Evolutionary conservation across 2,888 invertebrate genomes (phyloP).

Genomic region (Dyspetes luteomarginatus): DNA sequence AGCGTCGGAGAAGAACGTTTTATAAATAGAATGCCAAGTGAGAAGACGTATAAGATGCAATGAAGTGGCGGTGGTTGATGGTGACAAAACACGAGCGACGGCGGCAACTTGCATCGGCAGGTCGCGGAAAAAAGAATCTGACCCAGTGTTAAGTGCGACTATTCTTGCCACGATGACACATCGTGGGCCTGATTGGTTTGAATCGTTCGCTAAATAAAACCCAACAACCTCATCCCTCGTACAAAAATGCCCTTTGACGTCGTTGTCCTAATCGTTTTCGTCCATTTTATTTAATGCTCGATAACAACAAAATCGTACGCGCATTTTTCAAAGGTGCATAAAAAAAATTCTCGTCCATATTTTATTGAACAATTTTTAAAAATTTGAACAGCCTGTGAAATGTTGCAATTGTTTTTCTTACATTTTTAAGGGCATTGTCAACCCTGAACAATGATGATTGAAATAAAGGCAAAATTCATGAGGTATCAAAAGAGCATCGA

Average conservation of each 20-base stretch:
- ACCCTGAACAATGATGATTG: too few species aligned
- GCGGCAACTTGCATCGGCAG: constrained; percentile 74
- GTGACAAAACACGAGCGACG: constrained; percentile 69
- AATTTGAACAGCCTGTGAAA: too few species aligned
- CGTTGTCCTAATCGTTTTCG: neutral
- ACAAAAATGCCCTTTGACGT: constrained; percentile 12
- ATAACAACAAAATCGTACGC: constrained; percentile 2
- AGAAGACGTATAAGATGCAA: constrained; percentile 69
- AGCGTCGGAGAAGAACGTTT: constrained; percentile 73
- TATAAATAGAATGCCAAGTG: constrained; percentile 75
- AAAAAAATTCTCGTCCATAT: too few species aligned
- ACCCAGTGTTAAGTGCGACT: constrained; percentile 78
- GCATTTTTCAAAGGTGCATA: neutral
- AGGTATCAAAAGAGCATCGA: neutral
- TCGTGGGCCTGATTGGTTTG: constrained; percentile 74
- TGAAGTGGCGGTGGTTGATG: constrained; percentile 56
- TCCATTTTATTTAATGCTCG: neutral
- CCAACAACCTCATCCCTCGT: constrained; percentile 62
- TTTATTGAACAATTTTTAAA: too few species aligned
- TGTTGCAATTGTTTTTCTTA: too few species aligned
- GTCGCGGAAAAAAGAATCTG: constrained; percentile 74
- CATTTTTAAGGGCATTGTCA: too few species aligned
- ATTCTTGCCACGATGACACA: constrained; percentile 80
- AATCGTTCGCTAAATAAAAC: constrained; percentile 70
- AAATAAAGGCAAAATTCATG: too few species aligned